These are phyloP conservation scores for Apocrypta bakeri DNA, from an alignment of 1,140 invertebrate species.

Conservation along the genomic window DNA sequence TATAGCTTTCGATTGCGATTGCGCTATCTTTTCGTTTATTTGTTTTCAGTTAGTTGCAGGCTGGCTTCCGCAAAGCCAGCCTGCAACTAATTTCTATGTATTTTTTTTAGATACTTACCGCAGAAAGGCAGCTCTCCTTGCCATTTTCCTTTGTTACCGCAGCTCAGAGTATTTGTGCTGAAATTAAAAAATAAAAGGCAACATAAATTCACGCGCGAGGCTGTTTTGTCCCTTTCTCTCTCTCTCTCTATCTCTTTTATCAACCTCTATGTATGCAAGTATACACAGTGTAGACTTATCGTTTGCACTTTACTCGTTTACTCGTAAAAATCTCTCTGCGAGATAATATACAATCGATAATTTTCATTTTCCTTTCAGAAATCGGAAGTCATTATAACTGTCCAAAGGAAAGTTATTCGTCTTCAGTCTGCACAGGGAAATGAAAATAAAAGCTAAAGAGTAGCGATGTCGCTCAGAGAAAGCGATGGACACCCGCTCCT, in stretches of 20 bases:
- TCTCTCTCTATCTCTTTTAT: not conserved
- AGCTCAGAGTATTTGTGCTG: constrained; percentile 78
- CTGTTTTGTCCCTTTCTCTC: not conserved
- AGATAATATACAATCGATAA: no score
- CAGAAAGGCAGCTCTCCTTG: constrained; percentile 88
- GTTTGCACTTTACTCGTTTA: no score
- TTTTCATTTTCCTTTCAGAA: no score
- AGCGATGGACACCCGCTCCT: not conserved
- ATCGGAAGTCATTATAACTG: no score
- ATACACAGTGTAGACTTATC: no score
- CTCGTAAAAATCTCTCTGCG: no score
- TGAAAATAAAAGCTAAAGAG: not conserved
- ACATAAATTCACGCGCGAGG: not conserved
- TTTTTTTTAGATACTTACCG: constrained; percentile 75
- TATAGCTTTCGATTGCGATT: not conserved
- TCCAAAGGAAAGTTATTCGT: no score
- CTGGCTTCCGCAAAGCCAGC: not conserved
- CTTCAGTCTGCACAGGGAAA: no score
- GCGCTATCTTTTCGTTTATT: constrained; percentile 7
- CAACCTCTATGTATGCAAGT: no score
- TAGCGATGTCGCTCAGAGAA: not conserved
- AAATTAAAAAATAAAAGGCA: constrained; percentile 55
- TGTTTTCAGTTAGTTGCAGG: no score
- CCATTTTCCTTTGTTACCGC: constrained; percentile 83
- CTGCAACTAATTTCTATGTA: not conserved